Evolutionary conservation across 2,888 invertebrate species (phyloP), one percentile per base, ranked within the genome.

Genomic region (Andricus quercusramuli): DNA sequence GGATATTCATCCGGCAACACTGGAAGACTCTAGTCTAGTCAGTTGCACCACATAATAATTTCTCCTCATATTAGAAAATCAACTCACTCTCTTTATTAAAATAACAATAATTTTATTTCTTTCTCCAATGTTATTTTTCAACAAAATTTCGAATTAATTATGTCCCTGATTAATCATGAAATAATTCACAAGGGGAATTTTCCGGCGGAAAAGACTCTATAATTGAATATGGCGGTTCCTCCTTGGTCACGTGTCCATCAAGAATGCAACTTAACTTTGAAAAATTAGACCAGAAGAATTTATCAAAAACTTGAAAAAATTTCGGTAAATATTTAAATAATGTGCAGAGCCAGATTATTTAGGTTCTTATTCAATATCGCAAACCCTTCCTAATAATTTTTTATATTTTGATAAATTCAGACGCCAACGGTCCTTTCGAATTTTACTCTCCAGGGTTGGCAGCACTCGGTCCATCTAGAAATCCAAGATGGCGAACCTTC

Each of bases 161-260:
- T 59, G 59, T 13, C 22, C 8, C 22, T 22, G 11, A 9, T 22
- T 59, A 22, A 22, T 59, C 6, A 13, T n/a, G 11, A 59, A 22
- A 59, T 59, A 22, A 59, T 59, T 22, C 4, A n/a, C 1, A 59
- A 22, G 11, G 20, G 8, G 6, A 20, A 29, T 66, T 66, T 66
- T 20, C 20, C 32, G 51, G 74, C 74, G 74, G 74, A 74, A 74
- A 74, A 37, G 56, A 29, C 68, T 44, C 29, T 56, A 11, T 74
- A 74, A 74, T 74, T 74, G 74, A 74, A 74, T 74, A 74, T 74
- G 74, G 74, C 74, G 74, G 74, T 74, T 74, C n/a, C 13, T 47
- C 15, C 17, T 32, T 56, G 37, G 32, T 74, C 74, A 74, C 74
- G 74, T 74, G 74, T n/a, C 15, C 74, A 11, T n/a, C 74, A 74